phyloP scores from a whole-genome alignment of 2,888 invertebrate species.

The Prionchulus punctatus region DNA sequence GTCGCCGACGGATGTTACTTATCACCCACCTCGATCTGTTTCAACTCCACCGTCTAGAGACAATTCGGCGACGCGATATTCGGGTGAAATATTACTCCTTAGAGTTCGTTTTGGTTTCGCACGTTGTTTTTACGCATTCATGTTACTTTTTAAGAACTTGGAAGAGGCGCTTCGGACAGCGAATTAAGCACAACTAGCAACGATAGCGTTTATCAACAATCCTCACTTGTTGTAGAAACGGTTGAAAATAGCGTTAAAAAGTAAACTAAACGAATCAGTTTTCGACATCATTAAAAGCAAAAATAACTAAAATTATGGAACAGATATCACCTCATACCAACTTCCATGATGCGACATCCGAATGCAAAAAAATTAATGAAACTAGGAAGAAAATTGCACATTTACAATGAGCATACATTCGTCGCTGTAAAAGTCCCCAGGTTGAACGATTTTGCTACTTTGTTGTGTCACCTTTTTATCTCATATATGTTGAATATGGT shows the following conservation, averaged over 20 bases:
- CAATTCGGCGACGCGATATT: conserved; percentile 20
- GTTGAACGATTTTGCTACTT: conserved; percentile 15
- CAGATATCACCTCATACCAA: conserved; percentile 28
- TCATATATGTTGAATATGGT: conserved; percentile 14
- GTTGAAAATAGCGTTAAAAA: conserved; percentile 19
- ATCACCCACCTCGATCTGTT: conserved; percentile 17
- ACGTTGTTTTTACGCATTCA: neutral
- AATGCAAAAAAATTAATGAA: conserved; percentile 22
- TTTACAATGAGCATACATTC: conserved; percentile 31
- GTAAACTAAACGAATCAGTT: too few relatives aligned
- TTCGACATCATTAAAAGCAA: neutral
- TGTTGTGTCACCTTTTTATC: neutral
- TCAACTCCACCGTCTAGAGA: conserved; percentile 27
- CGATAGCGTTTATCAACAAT: conserved; percentile 22
- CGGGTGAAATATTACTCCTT: conserved; percentile 1
- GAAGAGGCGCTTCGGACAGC: conserved; percentile 1
- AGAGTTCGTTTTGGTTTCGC: too few relatives aligned
- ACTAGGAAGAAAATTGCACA: conserved; percentile 29
- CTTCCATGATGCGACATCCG: conserved; percentile 21
- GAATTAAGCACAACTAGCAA: conserved; percentile 12
- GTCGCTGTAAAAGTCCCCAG: conserved; percentile 29
- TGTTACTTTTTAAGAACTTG: neutral
- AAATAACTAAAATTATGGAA: neutral
- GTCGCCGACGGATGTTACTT: conserved; percentile 3
- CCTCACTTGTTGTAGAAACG: conserved; percentile 22